Conservation (phyloP, 2,797 vertebrate species). For the Hapalemur alaotrensis region DNA sequence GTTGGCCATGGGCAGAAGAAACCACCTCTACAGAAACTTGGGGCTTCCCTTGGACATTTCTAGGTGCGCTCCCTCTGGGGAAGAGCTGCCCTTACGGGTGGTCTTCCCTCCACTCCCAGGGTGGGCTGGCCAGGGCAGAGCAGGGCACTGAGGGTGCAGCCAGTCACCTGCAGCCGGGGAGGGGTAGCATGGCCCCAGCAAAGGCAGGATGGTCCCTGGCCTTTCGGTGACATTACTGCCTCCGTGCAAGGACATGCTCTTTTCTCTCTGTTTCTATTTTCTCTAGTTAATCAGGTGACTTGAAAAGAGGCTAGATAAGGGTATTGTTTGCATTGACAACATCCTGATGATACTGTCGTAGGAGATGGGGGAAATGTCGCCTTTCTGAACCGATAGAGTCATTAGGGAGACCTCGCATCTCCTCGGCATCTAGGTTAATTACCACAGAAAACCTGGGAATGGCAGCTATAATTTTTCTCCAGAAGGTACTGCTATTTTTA, state of each 20-base stretch:
- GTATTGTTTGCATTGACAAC: slow-evolving; percentile 95
- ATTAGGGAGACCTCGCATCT: slow-evolving; percentile 94
- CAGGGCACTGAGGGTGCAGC: neutral
- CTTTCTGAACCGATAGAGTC: slow-evolving; percentile 90
- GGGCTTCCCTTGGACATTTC: too few species aligned
- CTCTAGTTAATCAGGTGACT: slow-evolving; percentile 96
- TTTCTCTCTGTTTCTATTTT: slow-evolving; percentile 92
- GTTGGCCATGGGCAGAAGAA: neutral
- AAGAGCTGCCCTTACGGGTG: neutral
- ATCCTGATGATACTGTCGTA: slow-evolving; percentile 92
- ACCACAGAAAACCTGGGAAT: slow-evolving; percentile 87
- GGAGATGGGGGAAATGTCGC: slow-evolving; percentile 85
- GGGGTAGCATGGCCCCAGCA: slow-evolving; percentile 66
- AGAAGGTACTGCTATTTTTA: slow-evolving; percentile 78
- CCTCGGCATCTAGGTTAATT: slow-evolving; percentile 94
- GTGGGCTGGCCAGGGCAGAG: too few species aligned
- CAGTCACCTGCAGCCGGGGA: slow-evolving; percentile 53
- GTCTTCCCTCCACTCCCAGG: too few species aligned
- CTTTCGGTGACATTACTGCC: slow-evolving; percentile 93
- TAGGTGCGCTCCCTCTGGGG: rapidly evolving
- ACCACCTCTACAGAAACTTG: rapidly evolving
- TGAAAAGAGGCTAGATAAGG: slow-evolving; percentile 96
- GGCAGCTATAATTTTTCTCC: slow-evolving; percentile 79
- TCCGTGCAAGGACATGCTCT: slow-evolving; percentile 93
- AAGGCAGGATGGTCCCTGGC: slow-evolving; percentile 87